Base-by-base conservation (phyloP, 2,797 vertebrate species). In the Chrysocyon brachyurus region DNA sequence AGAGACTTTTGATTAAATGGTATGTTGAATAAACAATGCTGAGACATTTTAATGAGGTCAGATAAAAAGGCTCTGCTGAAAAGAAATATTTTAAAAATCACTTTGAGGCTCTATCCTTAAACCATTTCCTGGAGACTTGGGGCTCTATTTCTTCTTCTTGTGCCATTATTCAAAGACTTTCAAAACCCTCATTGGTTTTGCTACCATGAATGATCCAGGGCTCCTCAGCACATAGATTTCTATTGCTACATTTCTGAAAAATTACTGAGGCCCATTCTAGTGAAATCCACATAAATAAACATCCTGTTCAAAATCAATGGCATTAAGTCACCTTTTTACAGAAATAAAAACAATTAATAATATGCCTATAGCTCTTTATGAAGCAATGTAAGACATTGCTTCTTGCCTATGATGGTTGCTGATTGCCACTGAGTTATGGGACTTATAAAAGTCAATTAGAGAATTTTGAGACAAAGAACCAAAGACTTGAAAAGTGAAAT, bases 1-100 rank as follows among this genome's bases (percentile, higher is more conserved):
- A 98, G 95, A 96, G 66, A 73, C 77, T 94, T 95, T 78, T 96
- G 98, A 98, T 98, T 97, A 98, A 98, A 97, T 97, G 63, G 95
- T 97, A 94, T 98, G 94, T 96, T 97, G 97, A 96, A 97, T 94
- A 95, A 96, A 94, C 98, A 97, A 94, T 77, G 56, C 84, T 5
- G 54, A 95, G 94, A 84, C 91, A 82, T 90, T 97, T 97, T 98
- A 98, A 91, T 12, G n/a, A 98, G 98, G 98, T 98, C 97, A 98
- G 97, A 98, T 96, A 97, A 97, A 98, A 95, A 33, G 89, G 73
- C 36, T 92, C 63, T 97, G 90, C 90, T 83, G 90, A 77, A 89
- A 96, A 96, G 92, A 94, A 95, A 85, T 89, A 91, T 87, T 95
- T n/a, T 31, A 87, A 92, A 92, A 79, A 59, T 92, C 72, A 95